A percentile compares a stretch with the other conserved stretches of the same genome.
Conservation (phyloP, 1,140 invertebrate species). For the Papilio xuthus region DNA sequence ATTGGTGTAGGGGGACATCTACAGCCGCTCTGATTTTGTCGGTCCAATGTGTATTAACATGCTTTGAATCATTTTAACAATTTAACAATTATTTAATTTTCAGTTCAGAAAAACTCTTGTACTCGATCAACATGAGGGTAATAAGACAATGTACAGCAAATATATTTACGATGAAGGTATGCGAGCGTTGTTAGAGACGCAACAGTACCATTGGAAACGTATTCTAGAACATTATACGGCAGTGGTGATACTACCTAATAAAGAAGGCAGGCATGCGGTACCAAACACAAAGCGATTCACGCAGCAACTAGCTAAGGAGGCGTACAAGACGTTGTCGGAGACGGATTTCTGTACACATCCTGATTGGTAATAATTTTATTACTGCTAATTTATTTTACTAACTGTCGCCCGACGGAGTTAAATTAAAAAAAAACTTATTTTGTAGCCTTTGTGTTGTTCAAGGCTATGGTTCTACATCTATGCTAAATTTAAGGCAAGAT, state of each 20-base stretch:
- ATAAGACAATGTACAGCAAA: slow-evolving; percentile 59
- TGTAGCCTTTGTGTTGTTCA: too few species aligned
- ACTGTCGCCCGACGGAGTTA: too few species aligned
- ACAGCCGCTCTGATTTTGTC: too few species aligned
- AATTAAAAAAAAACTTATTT: too few species aligned
- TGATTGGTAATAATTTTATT: slow-evolving; percentile 59
- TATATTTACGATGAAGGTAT: slow-evolving; percentile 65
- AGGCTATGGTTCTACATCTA: too few species aligned
- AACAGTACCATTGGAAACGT: slow-evolving; percentile 69
- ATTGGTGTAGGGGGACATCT: too few species aligned
- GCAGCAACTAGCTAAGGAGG: slow-evolving; percentile 60
- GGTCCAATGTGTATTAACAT: neutral
- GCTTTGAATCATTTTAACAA: neutral
- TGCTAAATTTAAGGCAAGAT: too few species aligned
- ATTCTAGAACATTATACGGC: slow-evolving; percentile 70
- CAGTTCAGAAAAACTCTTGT: slow-evolving; percentile 68
- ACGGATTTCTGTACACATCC: slow-evolving; percentile 70
- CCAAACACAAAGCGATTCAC: slow-evolving; percentile 53
- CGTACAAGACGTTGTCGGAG: slow-evolving; percentile 53
- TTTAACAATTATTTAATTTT: slow-evolving; percentile 35
- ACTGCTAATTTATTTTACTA: slow-evolving; percentile 12
- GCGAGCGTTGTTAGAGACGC: slow-evolving; percentile 58
- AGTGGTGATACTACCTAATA: slow-evolving; percentile 60
- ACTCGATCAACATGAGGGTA: slow-evolving; percentile 56
- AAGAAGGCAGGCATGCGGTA: slow-evolving; percentile 51